Evolutionary conservation across 1,140 invertebrate genomes (phyloP).

Genomic region (Papilio helenus): DNA sequence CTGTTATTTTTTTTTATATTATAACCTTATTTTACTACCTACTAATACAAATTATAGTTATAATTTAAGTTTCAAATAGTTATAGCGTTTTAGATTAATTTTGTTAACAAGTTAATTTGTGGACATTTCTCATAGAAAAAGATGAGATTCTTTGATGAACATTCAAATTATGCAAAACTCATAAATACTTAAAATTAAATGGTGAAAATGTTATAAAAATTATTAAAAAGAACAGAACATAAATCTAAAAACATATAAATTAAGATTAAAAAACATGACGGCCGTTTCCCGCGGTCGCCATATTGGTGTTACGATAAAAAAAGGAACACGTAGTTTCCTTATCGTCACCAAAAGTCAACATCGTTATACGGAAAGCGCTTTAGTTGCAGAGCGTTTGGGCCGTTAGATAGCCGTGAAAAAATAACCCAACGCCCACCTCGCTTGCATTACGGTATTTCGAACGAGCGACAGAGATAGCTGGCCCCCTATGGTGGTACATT

Average conservation of each 20-base stretch:
- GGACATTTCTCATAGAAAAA: too few relatives aligned
- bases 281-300: constrained; percentile 42
- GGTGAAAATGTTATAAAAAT: neutral
- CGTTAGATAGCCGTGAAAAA: constrained; percentile 75
- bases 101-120: too few relatives aligned
- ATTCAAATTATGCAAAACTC: too few relatives aligned
- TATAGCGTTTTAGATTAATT: too few relatives aligned
- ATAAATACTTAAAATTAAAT: neutral
- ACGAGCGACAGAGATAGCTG: constrained; percentile 59
- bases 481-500: constrained; percentile 41
- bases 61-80: too few relatives aligned
- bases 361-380: constrained; percentile 55
- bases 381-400: constrained; percentile 63
- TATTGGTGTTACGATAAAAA: constrained; percentile 42
- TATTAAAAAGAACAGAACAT: neutral
- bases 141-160: too few relatives aligned
- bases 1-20: too few relatives aligned
- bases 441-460: constrained; percentile 74
- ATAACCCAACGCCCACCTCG: constrained; percentile 60
- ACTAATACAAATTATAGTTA: too few relatives aligned
- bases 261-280: constrained; percentile 12
- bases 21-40: too few relatives aligned
- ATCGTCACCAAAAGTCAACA: constrained; percentile 64
- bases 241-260: constrained; percentile 10
- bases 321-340: constrained; percentile 43